phyloP scores from a whole-genome alignment of 2,113 vertebrate genomes.

The Proteles cristata region DNA sequence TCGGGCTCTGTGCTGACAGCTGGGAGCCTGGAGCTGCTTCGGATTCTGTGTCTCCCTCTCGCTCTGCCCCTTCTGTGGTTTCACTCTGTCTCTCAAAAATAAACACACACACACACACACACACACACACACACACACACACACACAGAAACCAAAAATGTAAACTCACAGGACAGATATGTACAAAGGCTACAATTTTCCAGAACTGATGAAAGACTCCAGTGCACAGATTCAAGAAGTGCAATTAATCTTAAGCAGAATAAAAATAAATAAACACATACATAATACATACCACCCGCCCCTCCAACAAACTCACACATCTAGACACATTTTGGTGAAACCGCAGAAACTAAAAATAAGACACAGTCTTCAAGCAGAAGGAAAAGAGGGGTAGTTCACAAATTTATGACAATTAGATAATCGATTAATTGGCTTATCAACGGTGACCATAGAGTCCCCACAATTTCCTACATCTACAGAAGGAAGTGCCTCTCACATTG shows the following conservation, averaged over 20 bases:
- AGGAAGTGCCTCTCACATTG: too few species aligned
- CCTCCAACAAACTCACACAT: neutral
- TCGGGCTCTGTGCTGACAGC: too few species aligned
- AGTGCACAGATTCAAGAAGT: neutral
- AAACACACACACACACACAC: neutral
- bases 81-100: too few species aligned
- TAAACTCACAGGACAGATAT: neutral
- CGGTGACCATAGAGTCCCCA: accelerated
- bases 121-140: neutral
- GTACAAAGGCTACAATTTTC: neutral
- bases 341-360: neutral
- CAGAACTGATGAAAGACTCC: neutral
- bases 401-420: neutral
- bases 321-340: neutral
- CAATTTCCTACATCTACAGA: neutral
- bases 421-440: neutral
- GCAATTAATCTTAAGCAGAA: neutral
- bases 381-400: neutral
- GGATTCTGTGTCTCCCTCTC: too few species aligned
- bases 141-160: neutral
- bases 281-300: neutral
- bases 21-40: too few species aligned
- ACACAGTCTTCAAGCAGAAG: neutral
- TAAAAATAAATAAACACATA: neutral
- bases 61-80: too few species aligned